Base-by-base conservation (phyloP, 2,797 vertebrate genomes). In the Lagodon rhomboides region DNA sequence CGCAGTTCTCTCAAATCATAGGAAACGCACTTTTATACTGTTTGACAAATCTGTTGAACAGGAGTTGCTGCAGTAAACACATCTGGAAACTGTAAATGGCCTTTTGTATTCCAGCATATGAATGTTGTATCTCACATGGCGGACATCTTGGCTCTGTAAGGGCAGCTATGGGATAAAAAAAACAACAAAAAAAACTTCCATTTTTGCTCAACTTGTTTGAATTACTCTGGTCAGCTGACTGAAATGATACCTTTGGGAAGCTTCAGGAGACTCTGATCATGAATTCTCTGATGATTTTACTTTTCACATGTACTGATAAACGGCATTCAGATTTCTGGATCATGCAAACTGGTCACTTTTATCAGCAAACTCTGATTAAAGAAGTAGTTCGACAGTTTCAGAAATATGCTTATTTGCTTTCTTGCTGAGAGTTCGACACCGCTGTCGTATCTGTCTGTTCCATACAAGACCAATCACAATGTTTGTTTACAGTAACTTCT, bases 1-100 rank as follows among this genome's bases (percentile, higher is more conserved):
- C 72, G 34, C 82, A 59, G 60, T 86, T 79, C 41, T 80, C 88
- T 91, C 22, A 73, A 89, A 89, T 91, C 77, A 73, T 78, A 73
- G 72, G 82, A 91, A 81, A 83, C 13, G 87, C 94, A 94, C 92
- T 94, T 95, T 95, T 89, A 60, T 85, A 83, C 86, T 63, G 70
- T 89, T 86, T 79, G 81, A 85, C 66, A 71, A 69, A 83, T 72
- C 56, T 56, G 75, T 84, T 23, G 25, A 85, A 72, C 77, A 55
- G 70, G 50, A 76, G 75, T 68, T 78, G 85, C 81, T 91, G 87
- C 89, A 86, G 73, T 82, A 63, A 82, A 86, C 27, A 68, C 27
- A 25, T 87, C 50, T 78, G 79, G 77, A 88, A 77, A 87, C 79
- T 90, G 82, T 85, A 90, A 84, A 90, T 74, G 70, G 85, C 85